Percentiles rank a stretch among this genome's conserved stretches.
These are phyloP conservation scores for Notechis scutatus DNA, from an alignment of 2,113 vertebrate genomes.

Conservation along the genomic window DNA sequence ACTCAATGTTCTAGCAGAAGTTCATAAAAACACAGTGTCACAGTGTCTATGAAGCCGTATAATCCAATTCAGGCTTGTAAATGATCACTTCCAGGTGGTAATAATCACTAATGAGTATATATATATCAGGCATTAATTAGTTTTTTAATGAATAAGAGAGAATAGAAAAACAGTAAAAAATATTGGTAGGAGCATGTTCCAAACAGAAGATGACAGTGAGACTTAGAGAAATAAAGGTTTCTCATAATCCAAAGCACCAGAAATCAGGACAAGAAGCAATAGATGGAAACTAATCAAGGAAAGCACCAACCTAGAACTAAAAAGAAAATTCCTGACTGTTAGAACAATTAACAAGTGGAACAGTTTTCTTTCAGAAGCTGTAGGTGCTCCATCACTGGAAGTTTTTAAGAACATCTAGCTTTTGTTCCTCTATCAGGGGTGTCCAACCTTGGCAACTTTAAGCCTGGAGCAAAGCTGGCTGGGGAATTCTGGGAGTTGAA, in stretches of 20 bases:
- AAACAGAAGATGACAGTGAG: not conserved
- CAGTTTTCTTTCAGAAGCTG: too few relatives aligned
- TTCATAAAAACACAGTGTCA: too few relatives aligned
- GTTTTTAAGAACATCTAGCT: not conserved
- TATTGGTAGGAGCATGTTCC: not conserved
- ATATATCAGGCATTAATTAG: slow-evolving; percentile 1
- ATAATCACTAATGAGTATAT: not conserved
- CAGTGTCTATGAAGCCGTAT: not conserved
- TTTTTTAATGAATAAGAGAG: not conserved
- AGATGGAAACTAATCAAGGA: too few relatives aligned
- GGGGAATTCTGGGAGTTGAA: too few relatives aligned
- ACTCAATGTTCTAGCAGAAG: not conserved
- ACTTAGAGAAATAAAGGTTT: not conserved
- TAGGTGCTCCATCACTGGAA: too few relatives aligned
- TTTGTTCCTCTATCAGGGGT: too few relatives aligned
- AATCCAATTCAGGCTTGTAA: not conserved
- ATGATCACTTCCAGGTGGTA: not conserved
- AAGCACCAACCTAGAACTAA: too few relatives aligned
- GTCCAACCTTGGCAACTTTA: too few relatives aligned
- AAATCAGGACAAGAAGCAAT: too few relatives aligned
- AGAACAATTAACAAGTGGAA: too few relatives aligned
- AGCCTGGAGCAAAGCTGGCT: too few relatives aligned
- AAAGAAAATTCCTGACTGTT: too few relatives aligned
- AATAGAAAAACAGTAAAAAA: not conserved
- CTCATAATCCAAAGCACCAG: not conserved